These are phyloP conservation scores for Megatriorchis doriae DNA, from an alignment of 2,113 vertebrate species.

Conservation along the genomic window DNA sequence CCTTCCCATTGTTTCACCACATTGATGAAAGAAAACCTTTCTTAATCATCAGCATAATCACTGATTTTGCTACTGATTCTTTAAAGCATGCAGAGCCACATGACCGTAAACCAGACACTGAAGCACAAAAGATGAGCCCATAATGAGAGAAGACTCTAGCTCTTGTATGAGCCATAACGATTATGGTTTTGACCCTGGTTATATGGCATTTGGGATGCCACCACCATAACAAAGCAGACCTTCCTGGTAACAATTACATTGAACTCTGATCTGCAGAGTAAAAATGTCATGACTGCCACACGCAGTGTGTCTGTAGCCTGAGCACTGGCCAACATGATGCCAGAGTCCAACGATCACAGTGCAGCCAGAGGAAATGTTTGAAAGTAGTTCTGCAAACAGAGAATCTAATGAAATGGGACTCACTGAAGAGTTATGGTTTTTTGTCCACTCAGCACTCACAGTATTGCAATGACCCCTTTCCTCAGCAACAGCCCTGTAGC, in stretches of 20 bases:
- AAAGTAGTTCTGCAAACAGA: neutral
- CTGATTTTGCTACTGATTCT: neutral
- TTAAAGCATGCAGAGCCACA: neutral
- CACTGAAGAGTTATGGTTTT: neutral
- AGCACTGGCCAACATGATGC: neutral
- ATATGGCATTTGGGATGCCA: neutral
- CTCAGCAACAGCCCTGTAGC: neutral
- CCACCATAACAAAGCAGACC: neutral
- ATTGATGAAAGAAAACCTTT: neutral
- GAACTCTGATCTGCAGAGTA: neutral
- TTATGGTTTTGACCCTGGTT: neutral
- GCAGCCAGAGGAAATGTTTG: neutral
- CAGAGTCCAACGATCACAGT: neutral
- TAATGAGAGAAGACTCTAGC: neutral
- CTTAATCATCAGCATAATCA: neutral
- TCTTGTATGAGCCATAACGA: fast-evolving
- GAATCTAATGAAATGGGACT: neutral
- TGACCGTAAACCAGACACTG: neutral
- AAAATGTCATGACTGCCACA: neutral
- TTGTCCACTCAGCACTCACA: neutral
- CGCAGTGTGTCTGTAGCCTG: neutral
- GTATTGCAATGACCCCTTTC: neutral
- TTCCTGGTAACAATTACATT: neutral
- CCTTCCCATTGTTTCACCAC: neutral
- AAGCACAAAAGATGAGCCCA: neutral